Percentiles rank a stretch among this genome's conserved stretches.
Conservation (phyloP, 2,888 invertebrate species). For the Drosophila ustulata region DNA sequence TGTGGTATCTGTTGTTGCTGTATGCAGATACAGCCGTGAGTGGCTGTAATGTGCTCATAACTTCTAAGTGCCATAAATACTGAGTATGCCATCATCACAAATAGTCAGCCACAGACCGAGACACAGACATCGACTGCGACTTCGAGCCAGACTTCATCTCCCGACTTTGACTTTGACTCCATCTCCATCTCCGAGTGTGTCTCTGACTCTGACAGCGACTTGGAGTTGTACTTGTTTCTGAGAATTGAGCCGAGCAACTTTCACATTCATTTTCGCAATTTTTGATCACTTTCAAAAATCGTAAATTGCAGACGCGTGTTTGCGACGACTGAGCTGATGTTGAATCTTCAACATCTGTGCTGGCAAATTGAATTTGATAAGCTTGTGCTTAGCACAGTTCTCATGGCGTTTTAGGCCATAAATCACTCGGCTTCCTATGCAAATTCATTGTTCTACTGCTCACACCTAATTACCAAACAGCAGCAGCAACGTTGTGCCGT, state of each 20-base stretch:
- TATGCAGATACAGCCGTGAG: conserved; percentile 40
- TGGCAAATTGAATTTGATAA: conserved; percentile 40
- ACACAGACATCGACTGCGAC: background rate
- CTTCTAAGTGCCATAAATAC: conserved; percentile 36
- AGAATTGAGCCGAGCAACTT: conserved; percentile 54
- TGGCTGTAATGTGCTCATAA: conserved; percentile 29
- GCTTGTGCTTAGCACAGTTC: conserved; percentile 58
- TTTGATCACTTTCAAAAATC: conserved; percentile 66
- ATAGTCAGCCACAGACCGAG: conserved; percentile 1
- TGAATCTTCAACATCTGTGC: background rate
- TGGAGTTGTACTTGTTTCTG: conserved; percentile 22
- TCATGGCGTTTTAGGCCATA: conserved; percentile 45
- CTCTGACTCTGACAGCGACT: background rate
- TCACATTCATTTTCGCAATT: conserved; percentile 71
- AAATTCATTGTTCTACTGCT: conserved; percentile 53
- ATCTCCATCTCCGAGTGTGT: too few relatives aligned
- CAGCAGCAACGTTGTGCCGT: conserved; percentile 49
- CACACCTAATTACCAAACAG: conserved; percentile 63
- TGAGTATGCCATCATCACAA: conserved; percentile 22
- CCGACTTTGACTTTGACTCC: background rate
- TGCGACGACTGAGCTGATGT: background rate
- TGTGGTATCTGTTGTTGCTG: conserved; percentile 38
- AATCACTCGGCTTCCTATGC: conserved; percentile 48
- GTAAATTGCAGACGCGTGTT: conserved; percentile 4
- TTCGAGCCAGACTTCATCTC: background rate